Conservation (phyloP, 2,888 invertebrate genomes). For the Pandemis cinnamomeana region DNA sequence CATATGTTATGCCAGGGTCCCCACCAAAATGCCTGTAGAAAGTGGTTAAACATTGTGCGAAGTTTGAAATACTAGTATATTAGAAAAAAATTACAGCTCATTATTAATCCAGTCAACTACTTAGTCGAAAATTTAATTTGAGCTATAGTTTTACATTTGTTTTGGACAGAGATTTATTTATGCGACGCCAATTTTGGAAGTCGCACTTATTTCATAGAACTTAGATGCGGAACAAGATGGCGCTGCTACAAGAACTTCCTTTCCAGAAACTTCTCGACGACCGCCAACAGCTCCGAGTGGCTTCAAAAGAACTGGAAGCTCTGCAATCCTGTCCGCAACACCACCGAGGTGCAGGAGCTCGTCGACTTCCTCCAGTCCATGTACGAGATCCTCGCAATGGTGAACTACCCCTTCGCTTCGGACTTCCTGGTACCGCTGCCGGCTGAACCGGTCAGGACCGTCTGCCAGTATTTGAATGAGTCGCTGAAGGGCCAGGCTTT, state of each 20-base stretch:
- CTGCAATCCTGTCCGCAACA: conserved; percentile 87
- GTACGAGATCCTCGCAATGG: conserved; percentile 95
- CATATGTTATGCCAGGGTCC: too few species aligned
- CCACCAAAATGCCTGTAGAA: too few species aligned
- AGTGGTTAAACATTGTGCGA: too few species aligned
- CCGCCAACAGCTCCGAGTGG: conserved; percentile 88
- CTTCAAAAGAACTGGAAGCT: conserved; percentile 90
- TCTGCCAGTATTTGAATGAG: conserved; percentile 83
- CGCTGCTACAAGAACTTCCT: background rate
- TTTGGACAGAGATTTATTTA: too few species aligned
- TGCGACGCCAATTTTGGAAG: too few species aligned
- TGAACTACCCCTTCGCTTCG: conserved; percentile 96
- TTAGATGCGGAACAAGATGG: background rate
- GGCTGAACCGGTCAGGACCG: conserved; percentile 90
- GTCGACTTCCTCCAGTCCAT: conserved; percentile 89
- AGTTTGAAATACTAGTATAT: too few species aligned
- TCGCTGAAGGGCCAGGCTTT: conserved; percentile 78
- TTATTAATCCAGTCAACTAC: too few species aligned
- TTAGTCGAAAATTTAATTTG: too few species aligned
- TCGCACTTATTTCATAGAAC: too few species aligned
- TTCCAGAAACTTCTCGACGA: conserved; percentile 75
- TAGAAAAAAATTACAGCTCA: too few species aligned
- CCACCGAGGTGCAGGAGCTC: conserved; percentile 72
- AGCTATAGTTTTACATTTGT: too few species aligned
- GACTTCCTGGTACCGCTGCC: conserved; percentile 93